These are phyloP conservation scores for Eptatretus burgeri DNA, from an alignment of 2,113 vertebrate species.

Conservation along the genomic window DNA sequence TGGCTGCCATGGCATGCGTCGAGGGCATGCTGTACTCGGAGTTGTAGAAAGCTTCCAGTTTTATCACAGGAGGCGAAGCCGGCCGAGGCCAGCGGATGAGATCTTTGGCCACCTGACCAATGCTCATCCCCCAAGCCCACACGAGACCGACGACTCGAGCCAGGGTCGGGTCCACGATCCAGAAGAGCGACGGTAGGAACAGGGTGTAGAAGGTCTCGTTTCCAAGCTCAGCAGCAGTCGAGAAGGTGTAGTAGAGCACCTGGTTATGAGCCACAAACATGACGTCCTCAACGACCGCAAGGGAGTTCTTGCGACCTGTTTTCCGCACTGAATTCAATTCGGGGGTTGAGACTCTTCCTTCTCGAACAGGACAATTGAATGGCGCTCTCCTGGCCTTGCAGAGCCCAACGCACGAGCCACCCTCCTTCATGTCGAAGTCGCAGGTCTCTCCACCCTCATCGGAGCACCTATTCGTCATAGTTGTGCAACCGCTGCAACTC, in stretches of 20 bases:
- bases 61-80: conserved; percentile 61
- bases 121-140: conserved; percentile 91
- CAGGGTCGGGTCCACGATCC: conserved; percentile 59
- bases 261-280: conserved; percentile 36
- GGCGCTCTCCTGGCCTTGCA: too few relatives aligned
- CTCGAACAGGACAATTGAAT: too few relatives aligned
- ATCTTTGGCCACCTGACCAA: conserved; percentile 92
- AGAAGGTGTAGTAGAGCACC: conserved; percentile 54
- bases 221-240: conserved; percentile 61
- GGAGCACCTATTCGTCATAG: not conserved
- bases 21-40: conserved; percentile 97
- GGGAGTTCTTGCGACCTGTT: conserved; percentile 45
- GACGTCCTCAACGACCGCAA: conserved; percentile 31
- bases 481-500: not conserved
- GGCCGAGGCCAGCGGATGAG: conserved; percentile 56
- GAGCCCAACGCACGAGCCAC: too few relatives aligned
- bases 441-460: too few relatives aligned
- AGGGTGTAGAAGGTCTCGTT: conserved; percentile 76
- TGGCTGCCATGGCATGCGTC: conserved; percentile 90
- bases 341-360: not conserved
- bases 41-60: conserved; percentile 87
- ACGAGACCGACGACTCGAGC: conserved; percentile 43
- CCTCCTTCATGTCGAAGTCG: not conserved
- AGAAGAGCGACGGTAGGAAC: conserved; percentile 68
- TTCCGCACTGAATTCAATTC: conserved; percentile 12